A percentile compares a stretch with the other conserved stretches of the same genome.
phyloP scores from a whole-genome alignment of 2,888 invertebrate species.

The Ischnus inquisitorius region DNA sequence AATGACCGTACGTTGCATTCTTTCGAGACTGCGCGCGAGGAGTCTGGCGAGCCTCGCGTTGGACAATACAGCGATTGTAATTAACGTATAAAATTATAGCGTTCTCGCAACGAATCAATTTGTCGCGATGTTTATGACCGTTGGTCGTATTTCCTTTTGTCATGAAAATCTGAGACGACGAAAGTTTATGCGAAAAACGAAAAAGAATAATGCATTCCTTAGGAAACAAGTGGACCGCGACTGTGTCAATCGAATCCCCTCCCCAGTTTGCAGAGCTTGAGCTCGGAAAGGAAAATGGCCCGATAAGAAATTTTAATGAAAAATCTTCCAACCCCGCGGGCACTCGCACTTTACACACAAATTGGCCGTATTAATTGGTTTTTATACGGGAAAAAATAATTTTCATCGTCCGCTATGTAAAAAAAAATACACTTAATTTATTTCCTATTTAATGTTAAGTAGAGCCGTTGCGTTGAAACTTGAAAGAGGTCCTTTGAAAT shows the following conservation, averaged over 20 bases:
- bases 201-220: constrained; percentile 41
- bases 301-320: constrained; percentile 23
- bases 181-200: not conserved
- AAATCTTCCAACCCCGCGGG: constrained; percentile 16
- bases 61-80: constrained; percentile 51
- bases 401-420: constrained; percentile 46
- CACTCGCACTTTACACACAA: constrained; percentile 2
- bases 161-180: not conserved
- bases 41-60: constrained; percentile 27
- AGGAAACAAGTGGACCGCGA: constrained; percentile 15
- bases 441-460: constrained; percentile 67
- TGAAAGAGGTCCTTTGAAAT: constrained; percentile 6
- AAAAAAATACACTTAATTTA: constrained; percentile 65
- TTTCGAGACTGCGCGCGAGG: constrained; percentile 1
- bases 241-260: constrained; percentile 21
- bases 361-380: constrained; percentile 23
- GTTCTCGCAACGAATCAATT: constrained; percentile 28
- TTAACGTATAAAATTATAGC: constrained; percentile 28
- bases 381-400: constrained; percentile 19
- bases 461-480: constrained; percentile 51
- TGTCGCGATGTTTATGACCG: not conserved
- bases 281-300: not conserved
- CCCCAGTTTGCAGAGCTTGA: constrained; percentile 8
- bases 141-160: not conserved
- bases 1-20: not conserved